Evolutionary conservation across 64 coral and sea anemone genomes (phyloP).

Genomic region (Actinia equina): DNA sequence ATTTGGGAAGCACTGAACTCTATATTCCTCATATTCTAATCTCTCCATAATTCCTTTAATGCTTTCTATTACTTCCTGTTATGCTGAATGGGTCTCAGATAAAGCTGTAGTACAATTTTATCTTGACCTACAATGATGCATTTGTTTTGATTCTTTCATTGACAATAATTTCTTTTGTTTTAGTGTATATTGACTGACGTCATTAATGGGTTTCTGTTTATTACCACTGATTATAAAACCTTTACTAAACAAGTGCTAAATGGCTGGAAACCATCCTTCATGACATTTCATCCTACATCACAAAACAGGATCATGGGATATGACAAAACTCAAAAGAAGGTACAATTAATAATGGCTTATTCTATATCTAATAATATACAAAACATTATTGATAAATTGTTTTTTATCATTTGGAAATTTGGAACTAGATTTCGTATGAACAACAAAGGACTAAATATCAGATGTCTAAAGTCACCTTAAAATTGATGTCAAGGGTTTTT

Average conservation of each 20-base stretch:
- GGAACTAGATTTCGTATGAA: background rate
- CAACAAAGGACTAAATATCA: background rate
- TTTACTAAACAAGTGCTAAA: background rate
- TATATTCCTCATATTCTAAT: too few species aligned
- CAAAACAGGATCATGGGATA: slow-evolving; percentile 27
- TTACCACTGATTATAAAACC: background rate
- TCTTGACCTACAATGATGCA: background rate
- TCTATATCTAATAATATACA: background rate
- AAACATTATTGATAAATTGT: too few species aligned
- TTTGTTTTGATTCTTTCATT: background rate
- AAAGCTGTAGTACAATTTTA: too few species aligned
- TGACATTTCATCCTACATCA: slow-evolving; percentile 37
- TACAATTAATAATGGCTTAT: background rate
- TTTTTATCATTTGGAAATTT: too few species aligned
- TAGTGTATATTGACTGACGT: slow-evolving; percentile 50
- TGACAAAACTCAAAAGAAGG: slow-evolving; percentile 32
- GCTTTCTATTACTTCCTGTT: too few species aligned
- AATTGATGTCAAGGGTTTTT: too few species aligned
- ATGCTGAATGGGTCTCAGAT: too few species aligned
- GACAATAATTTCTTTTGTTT: background rate
- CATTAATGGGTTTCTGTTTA: slow-evolving; percentile 15
- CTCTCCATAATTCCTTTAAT: too few species aligned
- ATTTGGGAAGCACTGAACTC: too few species aligned
- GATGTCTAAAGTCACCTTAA: background rate
- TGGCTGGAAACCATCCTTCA: slow-evolving; percentile 24